These are phyloP conservation scores for Mythimna lalbum DNA, from an alignment of 2,888 invertebrate genomes.

Conservation along the genomic window DNA sequence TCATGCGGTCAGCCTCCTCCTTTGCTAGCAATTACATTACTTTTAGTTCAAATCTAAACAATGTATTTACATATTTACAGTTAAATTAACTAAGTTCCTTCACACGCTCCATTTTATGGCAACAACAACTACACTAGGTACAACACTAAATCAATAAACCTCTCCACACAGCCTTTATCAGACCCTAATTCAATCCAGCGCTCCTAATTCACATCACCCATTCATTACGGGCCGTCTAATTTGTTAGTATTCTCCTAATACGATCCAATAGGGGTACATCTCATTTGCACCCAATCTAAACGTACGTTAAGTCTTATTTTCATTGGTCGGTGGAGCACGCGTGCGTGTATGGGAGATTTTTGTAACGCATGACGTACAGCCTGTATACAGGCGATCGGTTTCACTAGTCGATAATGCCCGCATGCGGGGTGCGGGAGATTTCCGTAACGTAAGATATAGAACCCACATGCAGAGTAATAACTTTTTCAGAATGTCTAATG, in stretches of 20 bases:
- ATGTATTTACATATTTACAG: neutral
- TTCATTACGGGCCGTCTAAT: slow-evolving; percentile 48
- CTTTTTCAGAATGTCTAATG: too few species aligned
- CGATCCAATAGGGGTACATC: slow-evolving; percentile 50
- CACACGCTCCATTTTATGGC: neutral
- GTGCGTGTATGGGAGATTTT: neutral
- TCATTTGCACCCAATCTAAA: slow-evolving; percentile 55
- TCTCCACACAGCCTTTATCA: slow-evolving; percentile 27
- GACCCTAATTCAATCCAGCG: slow-evolving; percentile 42
- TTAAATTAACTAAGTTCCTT: neutral
- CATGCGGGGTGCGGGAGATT: neutral
- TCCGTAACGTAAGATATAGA: neutral
- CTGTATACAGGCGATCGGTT: neutral
- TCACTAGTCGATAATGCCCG: neutral
- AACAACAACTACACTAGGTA: neutral
- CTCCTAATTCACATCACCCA: slow-evolving; percentile 37
- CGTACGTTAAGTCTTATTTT: slow-evolving; percentile 8
- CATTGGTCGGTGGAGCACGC: neutral
- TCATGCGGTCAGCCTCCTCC: too few species aligned
- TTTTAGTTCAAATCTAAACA: neutral
- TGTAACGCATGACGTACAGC: neutral
- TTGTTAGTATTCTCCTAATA: slow-evolving; percentile 52
- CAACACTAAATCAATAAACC: slow-evolving; percentile 31
- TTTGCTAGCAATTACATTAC: too few species aligned
- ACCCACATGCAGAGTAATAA: neutral